Percentiles rank a stretch among this genome's conserved stretches.
Evolutionary conservation across 2,888 invertebrate species (phyloP).

Genomic region (Tetranychus truncatus): DNA sequence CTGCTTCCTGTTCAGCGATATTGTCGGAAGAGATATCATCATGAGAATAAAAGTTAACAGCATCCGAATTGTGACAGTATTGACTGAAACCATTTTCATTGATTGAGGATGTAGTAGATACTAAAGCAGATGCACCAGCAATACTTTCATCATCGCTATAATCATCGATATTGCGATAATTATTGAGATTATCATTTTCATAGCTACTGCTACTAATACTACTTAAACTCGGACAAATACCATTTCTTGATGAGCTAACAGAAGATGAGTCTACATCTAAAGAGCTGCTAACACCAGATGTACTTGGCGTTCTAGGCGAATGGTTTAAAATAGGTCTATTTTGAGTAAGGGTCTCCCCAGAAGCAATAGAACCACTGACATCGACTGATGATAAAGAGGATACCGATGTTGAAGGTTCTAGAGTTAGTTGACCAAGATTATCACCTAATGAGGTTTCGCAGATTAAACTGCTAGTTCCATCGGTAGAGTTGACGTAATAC

Average conservation of each 20-base stretch:
- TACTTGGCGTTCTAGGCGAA: no score
- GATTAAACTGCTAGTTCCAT: not conserved
- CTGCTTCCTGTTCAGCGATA: not conserved
- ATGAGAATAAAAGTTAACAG: not conserved
- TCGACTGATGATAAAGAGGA: not conserved
- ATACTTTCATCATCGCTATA: not conserved
- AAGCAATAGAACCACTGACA: not conserved
- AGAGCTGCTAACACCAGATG: no score
- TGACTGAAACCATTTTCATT: not conserved
- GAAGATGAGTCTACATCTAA: no score
- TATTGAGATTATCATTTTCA: not conserved
- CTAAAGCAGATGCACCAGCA: not conserved
- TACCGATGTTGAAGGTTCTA: not conserved
- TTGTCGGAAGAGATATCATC: not conserved
- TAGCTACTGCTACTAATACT: constrained; percentile 5
- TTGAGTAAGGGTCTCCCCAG: not conserved
- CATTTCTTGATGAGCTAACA: no score
- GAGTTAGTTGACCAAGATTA: not conserved
- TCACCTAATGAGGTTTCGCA: not conserved
- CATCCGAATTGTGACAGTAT: not conserved
- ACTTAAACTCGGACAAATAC: not conserved
- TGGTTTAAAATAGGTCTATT: not conserved
- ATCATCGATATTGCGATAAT: not conserved
- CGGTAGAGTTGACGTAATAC: not conserved
- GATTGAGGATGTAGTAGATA: not conserved